Evolutionary conservation across 2,113 vertebrate species (phyloP), one percentile per base, ranked within the genome.

Genomic region (Barnardius zonarius): DNA sequence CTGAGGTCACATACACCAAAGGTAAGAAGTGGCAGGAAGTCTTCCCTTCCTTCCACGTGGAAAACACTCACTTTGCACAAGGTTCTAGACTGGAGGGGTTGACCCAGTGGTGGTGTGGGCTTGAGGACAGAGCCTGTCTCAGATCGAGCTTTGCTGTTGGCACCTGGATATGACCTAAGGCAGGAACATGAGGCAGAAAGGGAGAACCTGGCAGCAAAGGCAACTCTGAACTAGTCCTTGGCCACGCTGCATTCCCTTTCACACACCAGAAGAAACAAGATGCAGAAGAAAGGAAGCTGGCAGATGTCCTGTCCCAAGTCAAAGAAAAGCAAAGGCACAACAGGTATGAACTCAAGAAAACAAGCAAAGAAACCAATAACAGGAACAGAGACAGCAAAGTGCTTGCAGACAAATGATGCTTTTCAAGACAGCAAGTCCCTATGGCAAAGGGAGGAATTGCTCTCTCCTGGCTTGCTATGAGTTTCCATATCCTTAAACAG

Each of bases 271-370:
- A 76, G 52, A 82, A 54, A 30, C 2, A 7, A 55, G 0, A 1
- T 3, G 14, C 12, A 23, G 17, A 39, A 37, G 43, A 33, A 67
- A 83, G 39, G 77, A 83, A 77, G 44, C 5, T 10, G 22, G 62
- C 33, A 70, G 44, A 33, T 43, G 33, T 17, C 64, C 22, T 44
- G 55, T 41, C 51, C 37, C 33, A 37, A 93, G 81, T 10, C 39
- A 49, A 49, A 4, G 33, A 46, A 43, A 89, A 95, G 70, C 46
- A 87, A 92, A 96, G 95, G 92, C 90, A 95, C 90, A 13, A 90
- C 8, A 69, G 52, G 14, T 5, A 43, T 1, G 3, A 70, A 48
- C 4, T 48, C 5, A 19, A 52, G 39, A 72, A 68, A 48, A 30
- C 1, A 39, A 55, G 25, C 17, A 51, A 16, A 69, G 55, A 37